Percentiles rank a stretch among this genome's conserved stretches.
Conservation (phyloP, 2,113 vertebrate genomes). For the Ageneiosus marmoratus region DNA sequence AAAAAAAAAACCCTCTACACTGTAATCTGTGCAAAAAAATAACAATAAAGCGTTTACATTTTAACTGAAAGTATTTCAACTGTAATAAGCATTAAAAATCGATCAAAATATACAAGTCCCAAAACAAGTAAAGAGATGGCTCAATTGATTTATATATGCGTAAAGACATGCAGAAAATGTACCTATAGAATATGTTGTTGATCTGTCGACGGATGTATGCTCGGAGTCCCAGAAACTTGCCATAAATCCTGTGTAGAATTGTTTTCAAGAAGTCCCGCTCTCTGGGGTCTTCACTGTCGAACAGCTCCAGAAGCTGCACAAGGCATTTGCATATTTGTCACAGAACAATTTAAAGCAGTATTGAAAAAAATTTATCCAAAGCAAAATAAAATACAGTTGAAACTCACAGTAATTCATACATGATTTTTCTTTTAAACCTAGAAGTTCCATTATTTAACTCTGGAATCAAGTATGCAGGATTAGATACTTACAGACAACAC, state of each 20-base stretch:
- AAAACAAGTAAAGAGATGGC: neutral
- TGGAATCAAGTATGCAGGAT: neutral
- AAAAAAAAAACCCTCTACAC: neutral
- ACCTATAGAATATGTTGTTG: slow-evolving; percentile 98
- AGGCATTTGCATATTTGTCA: neutral
- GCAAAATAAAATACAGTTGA: neutral
- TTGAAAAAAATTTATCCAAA: neutral
- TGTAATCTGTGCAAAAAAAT: neutral
- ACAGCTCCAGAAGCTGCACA: slow-evolving; percentile 89
- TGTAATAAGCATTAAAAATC: neutral
- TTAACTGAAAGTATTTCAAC: neutral
- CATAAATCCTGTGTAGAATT: slow-evolving; percentile 95
- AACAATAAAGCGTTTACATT: neutral
- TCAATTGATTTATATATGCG: neutral
- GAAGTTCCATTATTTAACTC: neutral
- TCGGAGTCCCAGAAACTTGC: slow-evolving; percentile 93
- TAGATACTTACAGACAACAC: slow-evolving; percentile 87
- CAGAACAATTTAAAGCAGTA: neutral
- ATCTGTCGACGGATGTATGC: slow-evolving; percentile 95
- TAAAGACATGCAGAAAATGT: slow-evolving; percentile 12
- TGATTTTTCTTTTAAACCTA: neutral
- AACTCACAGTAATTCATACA: neutral
- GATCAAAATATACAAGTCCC: neutral
- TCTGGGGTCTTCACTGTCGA: slow-evolving; percentile 95
- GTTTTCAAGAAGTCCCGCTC: slow-evolving; percentile 97